Base-by-base conservation (phyloP, 2,797 vertebrate species). In the Smutsia temminckii region DNA sequence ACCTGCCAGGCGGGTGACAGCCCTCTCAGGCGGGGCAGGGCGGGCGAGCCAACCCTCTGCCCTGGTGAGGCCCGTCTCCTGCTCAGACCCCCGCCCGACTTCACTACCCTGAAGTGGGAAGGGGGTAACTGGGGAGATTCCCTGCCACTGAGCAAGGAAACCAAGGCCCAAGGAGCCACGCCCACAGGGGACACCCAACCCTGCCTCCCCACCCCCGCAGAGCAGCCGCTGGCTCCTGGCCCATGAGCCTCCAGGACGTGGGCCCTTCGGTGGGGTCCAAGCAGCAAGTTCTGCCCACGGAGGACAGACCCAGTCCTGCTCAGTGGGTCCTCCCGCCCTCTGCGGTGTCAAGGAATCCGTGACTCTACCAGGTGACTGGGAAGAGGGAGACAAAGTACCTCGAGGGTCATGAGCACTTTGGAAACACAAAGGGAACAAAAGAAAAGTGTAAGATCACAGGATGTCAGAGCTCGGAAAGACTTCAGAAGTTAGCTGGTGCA, bases 1-100 rank as follows among this genome's bases (percentile, higher is more conserved):
- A 96, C 81, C 87, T 93, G 92, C 85, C 85, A 8, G 8, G 2
- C 34, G 10, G 85, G 75, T 81, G 93, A 96, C 90, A 92, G 90
- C 91, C 95, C 72, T 87, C 94, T 79, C 55, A n/a, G 95, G 81
- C 21, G 1, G 46, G 61, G 21, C 0, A 8, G 27, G 69, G 40
- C 0, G 32, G 63, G 77, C 1, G 2, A 34, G 25, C 11, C 40
- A 92, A 64, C 75, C 32, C 84, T 46, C 10, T 20, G 34, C 53
- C 9, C 77, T 32, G 61, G 32, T 49, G 25, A 25, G 10, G 72
- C n/a, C 42, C 69, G 53, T 49, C 55, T 91, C 79, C 55, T 46
- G 46, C 51, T 32, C 79, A 23, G 74, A 68, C 40, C 13, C 2
- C 2, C 16, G 77, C 88, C 87, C 57, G 13, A 49, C 51, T 63